Base-by-base conservation (phyloP, 1,140 invertebrate genomes). In the Neomicropteryx cornuta region DNA sequence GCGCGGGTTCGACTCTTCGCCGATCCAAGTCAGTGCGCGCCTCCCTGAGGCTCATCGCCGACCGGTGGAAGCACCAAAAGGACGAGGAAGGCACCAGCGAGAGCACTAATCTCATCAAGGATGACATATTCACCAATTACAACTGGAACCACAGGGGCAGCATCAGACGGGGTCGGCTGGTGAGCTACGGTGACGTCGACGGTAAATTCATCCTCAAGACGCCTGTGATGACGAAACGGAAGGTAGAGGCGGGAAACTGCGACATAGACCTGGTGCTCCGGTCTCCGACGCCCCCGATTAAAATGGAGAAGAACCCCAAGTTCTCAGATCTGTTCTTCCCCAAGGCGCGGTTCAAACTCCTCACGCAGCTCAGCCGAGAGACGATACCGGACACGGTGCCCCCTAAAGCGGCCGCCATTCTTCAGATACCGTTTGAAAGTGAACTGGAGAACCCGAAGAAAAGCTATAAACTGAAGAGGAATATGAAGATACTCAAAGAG, bases 11-110 rank as follows among this genome's bases (percentile, higher is more conserved):
- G 14, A 59, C 48, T 18, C 56, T 80, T 42, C 74, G 75, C 23
- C 71, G 79, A 44, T 76, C 79, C 41, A 72, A 76, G 46, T 83
- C 80, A 22, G 76, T 85, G 45, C 71, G 81, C 38, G 76, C 77
- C 23, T 85, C 81, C 22, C 58, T 83, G 30, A 73, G 76, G 44
- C 56, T 81, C 41, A 75, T 85, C 39, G 67, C 71, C 36, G 66
- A 66, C 45, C 64, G 66, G 41, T 65, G 70, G 56, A 56, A 70
- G 28, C 57, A 59, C 20, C 55, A 56, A 33, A 66, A 69, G 37
- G 58, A 60, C 39, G 38, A 34, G 17, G 34, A 45, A 18, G 33
- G 22, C n/a, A 10, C 21, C 23, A 33, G 53, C 46, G 13, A 27
- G 13, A 22, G 30, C 28, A 11, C 41, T 49, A 47, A 60, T 37